Evolutionary conservation across 2,113 vertebrate genomes (phyloP).

Genomic region (Cyanistes caeruleus): DNA sequence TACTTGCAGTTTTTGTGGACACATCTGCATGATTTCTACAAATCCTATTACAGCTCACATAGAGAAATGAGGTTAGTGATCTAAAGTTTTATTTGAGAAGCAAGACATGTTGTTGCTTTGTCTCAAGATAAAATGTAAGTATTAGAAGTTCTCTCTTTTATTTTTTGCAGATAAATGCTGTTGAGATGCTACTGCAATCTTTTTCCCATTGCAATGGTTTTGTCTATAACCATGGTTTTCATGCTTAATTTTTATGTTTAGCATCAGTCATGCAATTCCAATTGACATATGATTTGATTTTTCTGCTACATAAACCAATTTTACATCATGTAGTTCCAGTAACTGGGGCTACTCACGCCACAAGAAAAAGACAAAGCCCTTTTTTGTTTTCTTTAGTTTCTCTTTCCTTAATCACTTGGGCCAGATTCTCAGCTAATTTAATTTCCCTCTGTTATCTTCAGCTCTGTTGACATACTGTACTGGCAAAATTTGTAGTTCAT

Average conservation of each 20-base stretch:
- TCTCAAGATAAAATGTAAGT: not conserved
- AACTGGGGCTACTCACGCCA: conserved; percentile 8
- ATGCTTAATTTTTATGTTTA: conserved; percentile 45
- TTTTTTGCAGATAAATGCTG: not conserved
- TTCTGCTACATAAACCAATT: conserved; percentile 56
- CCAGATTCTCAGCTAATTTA: not conserved
- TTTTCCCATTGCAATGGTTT: not conserved
- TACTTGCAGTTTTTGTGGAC: not conserved
- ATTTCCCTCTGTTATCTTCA: not conserved
- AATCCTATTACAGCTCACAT: not conserved
- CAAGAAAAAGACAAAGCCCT: not conserved
- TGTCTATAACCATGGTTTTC: not conserved
- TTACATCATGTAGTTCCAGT: conserved; percentile 30
- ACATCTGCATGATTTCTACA: not conserved
- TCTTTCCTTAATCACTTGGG: not conserved
- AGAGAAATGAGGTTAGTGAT: not conserved
- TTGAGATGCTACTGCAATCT: not conserved
- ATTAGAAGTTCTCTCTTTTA: not conserved
- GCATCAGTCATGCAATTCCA: conserved; percentile 32
- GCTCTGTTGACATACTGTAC: not conserved
- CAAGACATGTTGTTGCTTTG: not conserved
- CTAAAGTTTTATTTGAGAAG: not conserved
- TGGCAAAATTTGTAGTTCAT: not conserved
- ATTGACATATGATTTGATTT: conserved; percentile 57
- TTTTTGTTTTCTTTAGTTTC: not conserved